Percentiles rank a stretch among this genome's conserved stretches.
These are phyloP conservation scores for Choreutis nemorana DNA, from an alignment of 2,888 invertebrate species.

Conservation along the genomic window DNA sequence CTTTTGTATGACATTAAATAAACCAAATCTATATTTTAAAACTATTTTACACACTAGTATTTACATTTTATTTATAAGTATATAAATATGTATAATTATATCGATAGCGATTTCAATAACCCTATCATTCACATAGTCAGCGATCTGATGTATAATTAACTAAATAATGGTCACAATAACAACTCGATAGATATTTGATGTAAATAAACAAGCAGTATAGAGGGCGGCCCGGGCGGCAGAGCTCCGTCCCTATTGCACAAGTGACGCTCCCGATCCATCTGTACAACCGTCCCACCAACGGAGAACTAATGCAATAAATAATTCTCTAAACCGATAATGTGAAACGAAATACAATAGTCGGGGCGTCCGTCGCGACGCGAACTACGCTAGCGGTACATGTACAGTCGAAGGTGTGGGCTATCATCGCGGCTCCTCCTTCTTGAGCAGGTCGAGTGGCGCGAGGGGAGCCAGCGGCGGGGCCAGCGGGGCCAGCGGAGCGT, in stretches of 20 bases:
- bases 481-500: constrained; percentile 37
- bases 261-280: constrained; percentile 37
- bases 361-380: constrained; percentile 29
- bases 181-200: constrained; percentile 63
- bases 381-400: constrained; percentile 27
- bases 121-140: constrained; percentile 57
- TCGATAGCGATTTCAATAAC: constrained; percentile 57
- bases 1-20: constrained; percentile 63
- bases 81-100: constrained; percentile 67
- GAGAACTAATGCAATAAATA: constrained; percentile 58
- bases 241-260: constrained; percentile 52
- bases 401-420: constrained; percentile 32
- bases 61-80: constrained; percentile 65
- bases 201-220: constrained; percentile 63
- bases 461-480: constrained; percentile 35
- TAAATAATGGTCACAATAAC: constrained; percentile 66
- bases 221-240: constrained; percentile 28
- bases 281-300: constrained; percentile 30
- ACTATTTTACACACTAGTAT: constrained; percentile 63
- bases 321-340: constrained; percentile 56
- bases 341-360: constrained; percentile 42
- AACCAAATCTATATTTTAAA: constrained; percentile 65
- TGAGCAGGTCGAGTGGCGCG: constrained; percentile 68
- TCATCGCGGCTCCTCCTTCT: constrained; percentile 67
- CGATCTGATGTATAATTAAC: constrained; percentile 63